Conservation (phyloP, 2,797 vertebrate species). For the Pachyuromys duprasi region DNA sequence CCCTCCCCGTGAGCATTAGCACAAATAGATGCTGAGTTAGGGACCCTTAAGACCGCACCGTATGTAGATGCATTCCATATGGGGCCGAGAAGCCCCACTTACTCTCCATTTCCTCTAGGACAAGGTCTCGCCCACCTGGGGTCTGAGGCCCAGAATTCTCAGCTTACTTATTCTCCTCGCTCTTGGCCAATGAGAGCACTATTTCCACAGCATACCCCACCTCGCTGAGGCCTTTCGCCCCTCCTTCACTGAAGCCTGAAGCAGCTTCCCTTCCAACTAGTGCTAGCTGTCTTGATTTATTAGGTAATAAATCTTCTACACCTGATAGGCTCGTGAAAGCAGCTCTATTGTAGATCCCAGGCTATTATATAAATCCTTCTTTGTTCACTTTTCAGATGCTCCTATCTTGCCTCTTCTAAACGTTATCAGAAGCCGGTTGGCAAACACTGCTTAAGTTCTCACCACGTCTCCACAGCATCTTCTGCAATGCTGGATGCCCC, state of each 20-base stretch:
- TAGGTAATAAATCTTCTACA: conserved; percentile 26
- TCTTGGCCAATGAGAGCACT: neutral
- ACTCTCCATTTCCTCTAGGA: neutral
- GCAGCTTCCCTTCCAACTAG: conserved; percentile 2
- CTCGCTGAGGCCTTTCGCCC: neutral
- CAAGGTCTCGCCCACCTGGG: neutral
- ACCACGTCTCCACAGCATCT: neutral
- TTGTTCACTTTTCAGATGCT: conserved; percentile 11
- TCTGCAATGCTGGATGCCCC: neutral
- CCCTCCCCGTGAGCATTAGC: neutral
- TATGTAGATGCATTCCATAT: neutral
- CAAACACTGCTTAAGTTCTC: neutral
- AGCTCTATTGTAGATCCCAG: neutral
- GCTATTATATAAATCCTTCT: conserved; percentile 18
- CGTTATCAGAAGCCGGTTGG: neutral
- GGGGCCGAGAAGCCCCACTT: neutral
- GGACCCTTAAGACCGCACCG: neutral
- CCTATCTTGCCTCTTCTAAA: conserved; percentile 43
- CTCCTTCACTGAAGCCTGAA: neutral
- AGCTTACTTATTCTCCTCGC: neutral
- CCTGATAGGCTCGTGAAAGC: neutral
- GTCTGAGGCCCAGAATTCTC: neutral
- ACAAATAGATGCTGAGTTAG: conserved; percentile 21
- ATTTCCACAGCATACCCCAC: neutral
- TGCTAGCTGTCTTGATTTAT: conserved; percentile 29